These are phyloP conservation scores for Notamacropus eugenii DNA, from an alignment of 2,797 vertebrate genomes.

Conservation along the genomic window DNA sequence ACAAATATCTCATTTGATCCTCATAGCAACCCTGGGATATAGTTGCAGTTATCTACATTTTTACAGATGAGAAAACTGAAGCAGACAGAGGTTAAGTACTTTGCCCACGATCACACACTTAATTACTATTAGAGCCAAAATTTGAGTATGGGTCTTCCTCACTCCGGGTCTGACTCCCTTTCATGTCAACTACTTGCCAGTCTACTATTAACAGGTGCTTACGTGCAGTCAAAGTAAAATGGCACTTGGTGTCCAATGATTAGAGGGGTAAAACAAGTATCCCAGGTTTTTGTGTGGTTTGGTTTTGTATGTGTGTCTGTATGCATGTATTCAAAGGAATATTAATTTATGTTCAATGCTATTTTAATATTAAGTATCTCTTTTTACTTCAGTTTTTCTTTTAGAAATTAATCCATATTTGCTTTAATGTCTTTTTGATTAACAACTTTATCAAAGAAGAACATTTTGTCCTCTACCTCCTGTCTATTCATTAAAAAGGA, in stretches of 20 bases:
- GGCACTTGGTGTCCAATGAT: too few relatives aligned
- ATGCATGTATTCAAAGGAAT: neutral
- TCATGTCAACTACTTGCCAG: neutral
- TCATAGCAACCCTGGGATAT: too few relatives aligned
- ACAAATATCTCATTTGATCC: too few relatives aligned
- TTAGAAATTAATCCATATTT: neutral
- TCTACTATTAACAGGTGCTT: neutral
- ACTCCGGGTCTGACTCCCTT: neutral
- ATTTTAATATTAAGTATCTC: too few relatives aligned
- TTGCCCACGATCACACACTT: too few relatives aligned
- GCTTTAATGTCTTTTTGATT: neutral
- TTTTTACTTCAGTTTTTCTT: neutral
- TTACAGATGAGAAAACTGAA: neutral
- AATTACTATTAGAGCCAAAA: neutral
- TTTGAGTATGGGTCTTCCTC: neutral
- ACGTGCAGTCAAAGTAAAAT: neutral
- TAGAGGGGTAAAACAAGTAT: neutral
- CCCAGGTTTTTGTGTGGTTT: neutral
- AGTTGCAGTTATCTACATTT: neutral
- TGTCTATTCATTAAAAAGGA: neutral
- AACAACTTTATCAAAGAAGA: neutral
- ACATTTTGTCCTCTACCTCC: neutral
- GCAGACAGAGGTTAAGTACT: neutral
- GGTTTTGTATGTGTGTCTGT: neutral
- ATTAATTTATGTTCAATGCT: too few relatives aligned